Conservation (phyloP, 2,113 vertebrate species). For the Xiphophorus maculatus region DNA sequence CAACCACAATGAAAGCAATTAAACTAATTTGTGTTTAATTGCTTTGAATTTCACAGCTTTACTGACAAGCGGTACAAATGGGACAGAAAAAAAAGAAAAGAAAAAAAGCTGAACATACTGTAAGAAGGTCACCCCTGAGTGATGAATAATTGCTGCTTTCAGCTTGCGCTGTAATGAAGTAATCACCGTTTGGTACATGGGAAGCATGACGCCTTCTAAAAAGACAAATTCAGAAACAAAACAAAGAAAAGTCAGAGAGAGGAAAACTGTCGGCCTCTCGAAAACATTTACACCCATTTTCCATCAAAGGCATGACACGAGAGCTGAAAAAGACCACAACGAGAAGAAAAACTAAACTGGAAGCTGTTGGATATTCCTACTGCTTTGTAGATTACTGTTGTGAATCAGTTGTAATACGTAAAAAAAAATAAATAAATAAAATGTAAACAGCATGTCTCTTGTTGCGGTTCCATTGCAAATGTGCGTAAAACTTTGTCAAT, state of each 20-base stretch:
- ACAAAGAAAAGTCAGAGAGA: too few species aligned
- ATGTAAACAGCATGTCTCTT: too few species aligned
- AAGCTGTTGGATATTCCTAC: neutral
- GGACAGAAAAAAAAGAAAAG: too few species aligned
- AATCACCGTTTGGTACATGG: neutral
- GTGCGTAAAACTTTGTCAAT: too few species aligned
- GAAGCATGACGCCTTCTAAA: neutral
- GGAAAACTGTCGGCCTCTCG: too few species aligned
- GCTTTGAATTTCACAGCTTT: neutral
- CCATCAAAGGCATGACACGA: neutral
- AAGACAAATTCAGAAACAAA: too few species aligned
- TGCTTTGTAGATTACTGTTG: too few species aligned
- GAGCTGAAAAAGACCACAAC: neutral
- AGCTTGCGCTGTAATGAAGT: neutral
- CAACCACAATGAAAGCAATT: neutral
- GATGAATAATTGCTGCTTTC: neutral
- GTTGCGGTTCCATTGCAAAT: too few species aligned
- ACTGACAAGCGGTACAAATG: neutral
- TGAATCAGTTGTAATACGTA: neutral
- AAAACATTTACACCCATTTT: neutral
- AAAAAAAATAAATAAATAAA: too few species aligned
- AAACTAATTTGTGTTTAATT: slow-evolving; percentile 1
- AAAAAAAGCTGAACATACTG: too few species aligned
- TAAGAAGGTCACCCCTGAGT: too few species aligned
- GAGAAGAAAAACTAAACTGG: neutral